Percentiles rank a stretch among this genome's conserved stretches.
Evolutionary conservation across 23 tunicate species (phyloP).

Genomic region (Styela clava): DNA sequence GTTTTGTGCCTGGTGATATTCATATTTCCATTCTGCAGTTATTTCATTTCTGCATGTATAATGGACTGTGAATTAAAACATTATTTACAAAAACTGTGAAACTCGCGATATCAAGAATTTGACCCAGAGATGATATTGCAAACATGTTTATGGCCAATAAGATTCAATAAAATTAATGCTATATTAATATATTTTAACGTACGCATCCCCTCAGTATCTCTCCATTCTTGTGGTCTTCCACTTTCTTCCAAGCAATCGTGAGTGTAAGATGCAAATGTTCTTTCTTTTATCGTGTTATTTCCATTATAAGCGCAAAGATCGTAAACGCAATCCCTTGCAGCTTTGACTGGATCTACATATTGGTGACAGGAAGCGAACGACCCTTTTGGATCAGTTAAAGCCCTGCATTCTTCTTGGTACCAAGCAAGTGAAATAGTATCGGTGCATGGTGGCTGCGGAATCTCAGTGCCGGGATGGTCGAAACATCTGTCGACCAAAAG

Average conservation of each 20-base stretch:
- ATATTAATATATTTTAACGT: conserved; percentile 17
- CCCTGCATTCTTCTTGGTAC: conserved; percentile 38
- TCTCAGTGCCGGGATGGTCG: conserved; percentile 16
- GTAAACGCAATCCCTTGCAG: conserved; percentile 44
- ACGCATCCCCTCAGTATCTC: conserved; percentile 27
- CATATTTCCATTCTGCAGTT: too few relatives aligned
- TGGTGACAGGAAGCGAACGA: conserved; percentile 60
- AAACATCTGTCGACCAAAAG: conserved; percentile 39
- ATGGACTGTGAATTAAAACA: too few relatives aligned
- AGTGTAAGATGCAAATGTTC: conserved; percentile 38
- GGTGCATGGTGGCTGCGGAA: conserved; percentile 31
- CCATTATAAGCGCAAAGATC: conserved; percentile 58
- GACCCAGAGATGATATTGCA: too few relatives aligned
- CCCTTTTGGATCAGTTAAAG: conserved; percentile 53
- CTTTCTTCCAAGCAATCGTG: conserved; percentile 46
- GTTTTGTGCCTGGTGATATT: too few relatives aligned
- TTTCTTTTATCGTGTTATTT: conserved; percentile 13
- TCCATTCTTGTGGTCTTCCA: conserved; percentile 29
- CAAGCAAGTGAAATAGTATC: neutral
- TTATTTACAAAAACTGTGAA: too few relatives aligned
- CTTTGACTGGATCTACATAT: conserved; percentile 26
- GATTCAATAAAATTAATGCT: too few relatives aligned
- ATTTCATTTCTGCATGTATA: too few relatives aligned
- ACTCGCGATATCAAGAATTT: too few relatives aligned
- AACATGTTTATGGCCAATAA: too few relatives aligned